A percentile compares a stretch with the other conserved stretches of the same genome.
Evolutionary conservation across 2,888 invertebrate species (phyloP).

Genomic region (Lochmaea capreae): DNA sequence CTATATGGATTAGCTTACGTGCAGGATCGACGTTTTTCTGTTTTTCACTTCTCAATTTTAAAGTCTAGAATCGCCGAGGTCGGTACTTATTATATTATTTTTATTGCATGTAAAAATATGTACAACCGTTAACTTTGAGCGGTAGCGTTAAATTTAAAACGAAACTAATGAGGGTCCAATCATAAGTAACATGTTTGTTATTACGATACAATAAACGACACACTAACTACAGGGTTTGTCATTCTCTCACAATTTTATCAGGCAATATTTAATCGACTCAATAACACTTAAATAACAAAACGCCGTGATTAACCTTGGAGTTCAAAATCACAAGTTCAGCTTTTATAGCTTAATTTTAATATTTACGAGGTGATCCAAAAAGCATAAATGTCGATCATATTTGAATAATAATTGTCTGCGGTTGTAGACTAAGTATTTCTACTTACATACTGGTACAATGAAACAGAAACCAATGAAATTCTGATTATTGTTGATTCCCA

Average conservation of each 20-base stretch:
- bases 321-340: no score
- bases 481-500: no score
- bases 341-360: no score
- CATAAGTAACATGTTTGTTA: slow-evolving; percentile 30
- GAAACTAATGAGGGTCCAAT: slow-evolving; percentile 31
- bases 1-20: no score
- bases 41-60: not conserved
- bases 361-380: no score
- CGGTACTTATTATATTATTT: not conserved
- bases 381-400: no score
- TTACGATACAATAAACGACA: slow-evolving; percentile 16
- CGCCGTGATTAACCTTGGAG: no score
- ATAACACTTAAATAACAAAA: not conserved
- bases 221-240: slow-evolving; percentile 14
- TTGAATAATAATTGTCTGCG: no score
- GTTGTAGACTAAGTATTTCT: no score
- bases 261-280: not conserved
- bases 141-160: slow-evolving; percentile 7
- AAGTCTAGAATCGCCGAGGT: not conserved
- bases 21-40: no score
- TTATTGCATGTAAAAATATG: slow-evolving; percentile 7
- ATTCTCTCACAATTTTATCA: slow-evolving; percentile 2
- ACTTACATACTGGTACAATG: no score
- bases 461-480: no score
- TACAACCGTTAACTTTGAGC: slow-evolving; percentile 20